Evolutionary conservation across 2,113 vertebrate species (phyloP).

Genomic region (Dasyprocta punctata): DNA sequence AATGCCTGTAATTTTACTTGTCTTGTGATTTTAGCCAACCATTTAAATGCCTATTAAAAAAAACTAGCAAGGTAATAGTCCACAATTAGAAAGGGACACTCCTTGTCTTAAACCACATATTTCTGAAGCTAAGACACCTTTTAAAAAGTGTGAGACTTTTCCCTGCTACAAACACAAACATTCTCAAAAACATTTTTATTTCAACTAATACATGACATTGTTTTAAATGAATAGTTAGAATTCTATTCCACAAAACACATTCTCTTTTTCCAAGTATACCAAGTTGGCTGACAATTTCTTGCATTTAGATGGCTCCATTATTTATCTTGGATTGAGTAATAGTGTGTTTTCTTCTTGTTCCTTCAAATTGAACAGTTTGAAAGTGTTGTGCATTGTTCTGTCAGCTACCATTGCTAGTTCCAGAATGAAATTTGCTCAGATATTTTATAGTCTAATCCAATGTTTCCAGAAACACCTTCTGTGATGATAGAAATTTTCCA

Average conservation of each 20-base stretch:
- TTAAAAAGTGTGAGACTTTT: background rate
- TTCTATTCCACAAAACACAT: background rate
- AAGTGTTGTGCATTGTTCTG: conserved; percentile 27
- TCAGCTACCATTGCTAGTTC: conserved; percentile 1
- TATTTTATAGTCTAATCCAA: conserved; percentile 37
- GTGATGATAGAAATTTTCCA: background rate
- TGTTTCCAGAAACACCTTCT: background rate
- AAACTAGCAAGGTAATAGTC: background rate
- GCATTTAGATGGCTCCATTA: conserved; percentile 34
- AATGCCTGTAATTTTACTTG: background rate
- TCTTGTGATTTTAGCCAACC: background rate
- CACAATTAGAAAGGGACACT: background rate
- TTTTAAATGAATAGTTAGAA: background rate
- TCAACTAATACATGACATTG: background rate
- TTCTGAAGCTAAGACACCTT: background rate
- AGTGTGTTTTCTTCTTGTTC: conserved; percentile 46
- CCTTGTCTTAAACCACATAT: background rate
- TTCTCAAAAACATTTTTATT: background rate
- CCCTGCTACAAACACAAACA: background rate
- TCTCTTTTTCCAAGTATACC: background rate
- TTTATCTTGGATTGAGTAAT: conserved; percentile 44
- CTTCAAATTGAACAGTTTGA: conserved; percentile 45
- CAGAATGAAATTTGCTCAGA: conserved; percentile 42
- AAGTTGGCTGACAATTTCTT: background rate
- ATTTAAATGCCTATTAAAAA: background rate